Conservation (phyloP, 2,888 invertebrate genomes). For the Deilephila elpenor region DNA sequence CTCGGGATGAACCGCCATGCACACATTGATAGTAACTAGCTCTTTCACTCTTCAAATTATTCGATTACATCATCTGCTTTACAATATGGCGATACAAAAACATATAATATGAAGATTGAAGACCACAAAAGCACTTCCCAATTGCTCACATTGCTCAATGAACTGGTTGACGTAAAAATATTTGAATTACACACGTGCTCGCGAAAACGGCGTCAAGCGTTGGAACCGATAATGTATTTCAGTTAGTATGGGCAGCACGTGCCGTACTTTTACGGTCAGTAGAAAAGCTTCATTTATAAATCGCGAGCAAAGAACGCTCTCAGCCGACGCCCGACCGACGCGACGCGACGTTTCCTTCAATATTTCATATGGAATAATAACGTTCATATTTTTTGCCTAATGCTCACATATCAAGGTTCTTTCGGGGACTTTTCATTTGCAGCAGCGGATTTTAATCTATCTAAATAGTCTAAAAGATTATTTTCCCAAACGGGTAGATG, state of each 20-base stretch:
- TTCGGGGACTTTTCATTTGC: no score
- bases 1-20: no score
- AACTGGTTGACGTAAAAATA: neutral
- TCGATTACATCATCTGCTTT: no score
- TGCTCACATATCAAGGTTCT: no score
- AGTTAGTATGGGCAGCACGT: conserved; percentile 23
- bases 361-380: neutral
- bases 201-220: conserved; percentile 1
- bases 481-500: no score
- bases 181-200: conserved; percentile 7
- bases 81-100: no score
- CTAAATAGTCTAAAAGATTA: no score
- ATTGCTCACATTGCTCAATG: neutral
- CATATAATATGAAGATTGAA: no score
- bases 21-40: no score
- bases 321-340: neutral
- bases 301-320: conserved; percentile 30
- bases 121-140: neutral
- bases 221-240: conserved; percentile 21
- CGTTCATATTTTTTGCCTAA: neutral
- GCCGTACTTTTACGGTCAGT: conserved; percentile 18
- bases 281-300: conserved; percentile 26
- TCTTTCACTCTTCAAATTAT: no score
- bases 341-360: neutral
- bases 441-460: no score